A percentile compares a stretch with the other conserved stretches of the same genome.
These are phyloP conservation scores for Maconellicoccus hirsutus DNA, from an alignment of 1,140 invertebrate genomes.

Conservation along the genomic window DNA sequence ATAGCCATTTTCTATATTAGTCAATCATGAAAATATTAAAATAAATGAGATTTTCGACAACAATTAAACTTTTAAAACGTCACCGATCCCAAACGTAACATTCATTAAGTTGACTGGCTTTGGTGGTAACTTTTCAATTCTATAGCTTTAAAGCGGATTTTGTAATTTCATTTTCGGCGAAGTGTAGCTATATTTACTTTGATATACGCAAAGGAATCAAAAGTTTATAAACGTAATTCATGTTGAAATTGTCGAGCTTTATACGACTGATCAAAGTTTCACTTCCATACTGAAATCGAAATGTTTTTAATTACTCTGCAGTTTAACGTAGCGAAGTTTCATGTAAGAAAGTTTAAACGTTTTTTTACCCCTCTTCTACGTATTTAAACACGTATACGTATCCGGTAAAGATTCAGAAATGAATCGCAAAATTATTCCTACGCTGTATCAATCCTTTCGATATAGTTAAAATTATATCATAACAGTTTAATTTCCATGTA, in stretches of 20 bases:
- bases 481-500: too few species aligned
- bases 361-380: too few species aligned
- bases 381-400: too few species aligned
- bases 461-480: too few species aligned
- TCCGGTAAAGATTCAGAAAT: too few species aligned
- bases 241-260: not conserved
- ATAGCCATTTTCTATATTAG: too few species aligned
- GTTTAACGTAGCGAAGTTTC: too few species aligned
- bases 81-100: not conserved
- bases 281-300: not conserved
- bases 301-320: not conserved
- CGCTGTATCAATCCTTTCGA: too few species aligned
- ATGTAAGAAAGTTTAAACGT: too few species aligned
- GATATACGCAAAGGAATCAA: constrained; percentile 4
- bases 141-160: constrained; percentile 4
- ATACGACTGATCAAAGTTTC: not conserved
- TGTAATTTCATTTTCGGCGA: not conserved
- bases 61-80: not conserved
- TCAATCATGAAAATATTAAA: too few species aligned
- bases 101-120: not conserved
- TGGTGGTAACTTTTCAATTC: not conserved
- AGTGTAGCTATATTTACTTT: constrained; percentile 3
- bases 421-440: too few species aligned
- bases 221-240: not conserved
- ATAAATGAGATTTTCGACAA: not conserved